A percentile compares a stretch with the other conserved stretches of the same genome.
Evolutionary conservation across 2,113 vertebrate species (phyloP).

Genomic region (Phocoena sinus): DNA sequence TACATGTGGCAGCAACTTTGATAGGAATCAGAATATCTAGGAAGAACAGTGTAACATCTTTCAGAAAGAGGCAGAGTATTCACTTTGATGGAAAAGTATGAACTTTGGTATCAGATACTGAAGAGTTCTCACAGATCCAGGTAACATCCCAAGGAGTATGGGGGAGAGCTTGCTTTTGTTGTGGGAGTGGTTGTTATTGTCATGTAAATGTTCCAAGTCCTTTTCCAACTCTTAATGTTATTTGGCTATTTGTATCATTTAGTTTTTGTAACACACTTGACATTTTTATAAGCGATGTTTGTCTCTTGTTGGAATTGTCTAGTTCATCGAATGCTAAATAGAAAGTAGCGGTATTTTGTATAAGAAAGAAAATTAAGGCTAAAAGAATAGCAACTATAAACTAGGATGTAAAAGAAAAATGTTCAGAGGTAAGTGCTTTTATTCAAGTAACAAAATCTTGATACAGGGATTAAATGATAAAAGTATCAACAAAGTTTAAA

Average conservation of each 20-base stretch:
- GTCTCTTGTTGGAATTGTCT: neutral
- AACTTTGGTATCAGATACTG: neutral
- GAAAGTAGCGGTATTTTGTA: neutral
- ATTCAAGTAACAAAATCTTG: neutral
- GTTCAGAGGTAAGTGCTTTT: neutral
- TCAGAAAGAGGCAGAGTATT: neutral
- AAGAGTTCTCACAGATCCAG: neutral
- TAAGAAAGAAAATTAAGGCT: neutral
- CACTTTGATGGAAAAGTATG: neutral
- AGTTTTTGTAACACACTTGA: neutral
- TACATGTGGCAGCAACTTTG: neutral
- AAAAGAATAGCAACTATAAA: neutral
- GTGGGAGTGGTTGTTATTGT: neutral
- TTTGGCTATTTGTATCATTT: neutral
- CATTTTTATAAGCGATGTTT: neutral
- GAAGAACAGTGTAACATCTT: neutral
- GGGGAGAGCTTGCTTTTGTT: neutral
- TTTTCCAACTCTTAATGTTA: neutral
- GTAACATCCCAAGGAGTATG: neutral
- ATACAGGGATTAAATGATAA: neutral
- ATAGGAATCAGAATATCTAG: neutral
- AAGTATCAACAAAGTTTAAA: neutral
- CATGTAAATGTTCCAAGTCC: neutral
- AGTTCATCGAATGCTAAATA: neutral
- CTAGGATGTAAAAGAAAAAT: neutral